Percentiles rank a stretch among this genome's conserved stretches.
These are phyloP conservation scores for Hydrozoanthus gracilis DNA, from an alignment of 92 coral and sea anemone genomes.

Conservation along the genomic window DNA sequence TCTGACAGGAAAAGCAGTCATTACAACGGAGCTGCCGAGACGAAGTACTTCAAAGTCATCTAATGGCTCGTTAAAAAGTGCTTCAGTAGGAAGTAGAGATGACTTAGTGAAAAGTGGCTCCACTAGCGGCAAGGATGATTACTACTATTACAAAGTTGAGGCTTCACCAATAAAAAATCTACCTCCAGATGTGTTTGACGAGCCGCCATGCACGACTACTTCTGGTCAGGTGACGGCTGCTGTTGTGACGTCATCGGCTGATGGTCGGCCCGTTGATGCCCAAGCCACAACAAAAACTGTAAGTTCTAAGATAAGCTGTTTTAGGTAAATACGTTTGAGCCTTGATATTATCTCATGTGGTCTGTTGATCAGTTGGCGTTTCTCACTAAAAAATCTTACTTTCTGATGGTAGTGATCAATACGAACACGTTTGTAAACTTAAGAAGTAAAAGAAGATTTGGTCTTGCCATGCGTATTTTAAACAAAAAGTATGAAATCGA, in stretches of 20 bases:
- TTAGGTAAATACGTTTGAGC: too few species aligned
- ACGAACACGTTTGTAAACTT: too few species aligned
- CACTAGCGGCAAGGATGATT: conserved; percentile 30
- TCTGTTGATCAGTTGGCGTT: too few species aligned
- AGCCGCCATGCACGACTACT: conserved; percentile 17
- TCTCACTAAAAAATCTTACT: too few species aligned
- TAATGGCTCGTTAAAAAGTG: conserved; percentile 52
- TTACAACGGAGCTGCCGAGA: conserved; percentile 84
- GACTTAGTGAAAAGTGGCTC: conserved; percentile 10
- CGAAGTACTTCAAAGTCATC: conserved; percentile 52
- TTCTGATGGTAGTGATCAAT: too few species aligned
- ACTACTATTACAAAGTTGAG: conserved; percentile 42
- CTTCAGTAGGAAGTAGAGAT: conserved; percentile 26
- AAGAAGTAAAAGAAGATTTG: too few species aligned
- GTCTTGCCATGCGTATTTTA: too few species aligned
- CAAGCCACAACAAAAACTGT: neutral
- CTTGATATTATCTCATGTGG: too few species aligned
- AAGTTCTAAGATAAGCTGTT: neutral
- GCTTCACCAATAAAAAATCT: conserved; percentile 27
- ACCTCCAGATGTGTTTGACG: conserved; percentile 39
- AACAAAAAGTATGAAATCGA: too few species aligned
- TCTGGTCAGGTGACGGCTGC: conserved; percentile 43
- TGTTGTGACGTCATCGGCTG: conserved; percentile 33
- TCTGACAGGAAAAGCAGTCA: conserved; percentile 84
- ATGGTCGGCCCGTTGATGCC: neutral